Base-by-base conservation (phyloP, 2,888 invertebrate genomes). In the Macrosiphum euphorbiae region DNA sequence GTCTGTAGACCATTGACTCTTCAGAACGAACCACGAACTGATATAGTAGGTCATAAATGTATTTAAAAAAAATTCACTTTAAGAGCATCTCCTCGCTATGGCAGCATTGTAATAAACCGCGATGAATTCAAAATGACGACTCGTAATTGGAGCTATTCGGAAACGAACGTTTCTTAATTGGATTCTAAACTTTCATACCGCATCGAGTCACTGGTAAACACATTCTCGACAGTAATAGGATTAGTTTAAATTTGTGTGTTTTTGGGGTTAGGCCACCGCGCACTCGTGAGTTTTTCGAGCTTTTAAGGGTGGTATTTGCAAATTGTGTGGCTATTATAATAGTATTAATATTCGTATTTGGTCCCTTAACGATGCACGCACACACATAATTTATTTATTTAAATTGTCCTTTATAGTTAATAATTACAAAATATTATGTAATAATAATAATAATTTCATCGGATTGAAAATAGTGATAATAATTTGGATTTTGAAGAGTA, bases 111-210 rank as follows among this genome's bases (percentile, higher is more conserved):
- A 44, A 85, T 44, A 85, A 85, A 44, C 3, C 41, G 10, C 44
- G 55, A 88, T 88, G 24, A 55, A 88, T 88, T 10, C 35, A 35
- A 50, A 90, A 67, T 11, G 26, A 35, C 11, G n/a, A 47, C 50
- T 26, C 41, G 3, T 47, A 89, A 44, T 44, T 8, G 58, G 28
- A 28, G 2, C 44, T 44, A 28, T 47, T 8, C 28, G 44, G 41
- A n/a, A 47, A 88, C 55, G 41, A 88, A 44, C 58, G 44, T 58
- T 58, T 13, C 44, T 41, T 28, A 90, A 90, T 90, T 90, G 61
- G 47, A 67, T 90, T 67, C 24, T 90, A 90, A 90, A 90, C n/a
- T 61, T 61, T 90, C 44, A n/a, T 35, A n/a, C 47, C 20, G 24
- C 28, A 67, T 47, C 11, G n/a, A 61, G 47, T 47, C 24, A n/a